These are phyloP conservation scores for Sylvietta virens DNA, from an alignment of 2,113 vertebrate genomes.

Conservation along the genomic window DNA sequence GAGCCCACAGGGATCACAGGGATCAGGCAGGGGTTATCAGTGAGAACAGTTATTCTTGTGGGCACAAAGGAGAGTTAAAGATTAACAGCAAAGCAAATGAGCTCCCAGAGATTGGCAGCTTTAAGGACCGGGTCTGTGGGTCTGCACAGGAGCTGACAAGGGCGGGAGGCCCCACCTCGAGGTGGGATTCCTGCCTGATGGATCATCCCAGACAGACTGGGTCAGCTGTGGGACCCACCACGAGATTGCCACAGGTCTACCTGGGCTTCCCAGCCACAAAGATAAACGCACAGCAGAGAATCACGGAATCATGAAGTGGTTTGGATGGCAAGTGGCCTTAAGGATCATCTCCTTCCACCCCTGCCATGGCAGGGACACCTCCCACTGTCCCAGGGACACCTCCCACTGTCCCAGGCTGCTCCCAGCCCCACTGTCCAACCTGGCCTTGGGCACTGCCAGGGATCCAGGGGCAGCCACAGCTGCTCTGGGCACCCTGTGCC, in stretches of 20 bases:
- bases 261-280: neutral
- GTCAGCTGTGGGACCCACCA: neutral
- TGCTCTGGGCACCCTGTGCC: neutral
- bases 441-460: neutral
- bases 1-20: neutral
- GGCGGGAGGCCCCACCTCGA: neutral
- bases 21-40: neutral
- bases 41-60: neutral
- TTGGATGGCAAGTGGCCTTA: neutral
- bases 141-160: neutral
- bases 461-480: neutral
- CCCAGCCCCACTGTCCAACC: neutral
- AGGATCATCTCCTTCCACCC: neutral
- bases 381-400: neutral
- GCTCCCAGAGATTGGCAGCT: neutral
- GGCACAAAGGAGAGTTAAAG: neutral
- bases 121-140: neutral
- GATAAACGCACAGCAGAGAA: accelerated
- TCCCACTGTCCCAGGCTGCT: neutral
- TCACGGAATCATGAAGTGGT: neutral
- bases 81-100: neutral
- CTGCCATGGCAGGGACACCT: neutral
- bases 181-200: neutral
- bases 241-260: accelerated
- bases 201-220: neutral